phyloP scores from a whole-genome alignment of 2,797 vertebrate genomes.

The Sternarchorhynchus goeldii region DNA sequence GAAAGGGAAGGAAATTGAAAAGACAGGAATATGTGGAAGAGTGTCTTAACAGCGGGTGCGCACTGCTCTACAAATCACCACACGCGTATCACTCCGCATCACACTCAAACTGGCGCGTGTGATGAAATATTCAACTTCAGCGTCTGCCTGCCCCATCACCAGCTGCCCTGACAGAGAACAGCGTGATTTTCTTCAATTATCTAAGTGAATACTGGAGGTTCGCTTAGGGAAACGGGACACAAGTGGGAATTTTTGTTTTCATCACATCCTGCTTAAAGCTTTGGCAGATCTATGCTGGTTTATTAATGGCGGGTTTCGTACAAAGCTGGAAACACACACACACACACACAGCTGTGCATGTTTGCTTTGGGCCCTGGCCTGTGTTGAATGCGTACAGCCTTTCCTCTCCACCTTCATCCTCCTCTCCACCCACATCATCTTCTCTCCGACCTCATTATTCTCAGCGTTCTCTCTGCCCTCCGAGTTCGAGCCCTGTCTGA shows the following conservation, averaged over 20 bases:
- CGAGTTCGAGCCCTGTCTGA: too few species aligned
- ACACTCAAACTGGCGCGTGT: constrained; percentile 26
- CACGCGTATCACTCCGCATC: background rate
- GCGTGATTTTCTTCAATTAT: constrained; percentile 49
- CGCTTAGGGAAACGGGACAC: constrained; percentile 43
- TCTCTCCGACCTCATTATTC: background rate
- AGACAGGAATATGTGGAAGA: background rate
- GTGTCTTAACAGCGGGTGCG: background rate
- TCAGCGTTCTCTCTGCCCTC: too few species aligned
- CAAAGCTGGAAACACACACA: constrained; percentile 44
- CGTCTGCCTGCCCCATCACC: constrained; percentile 9
- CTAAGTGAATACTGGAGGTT: constrained; percentile 51
- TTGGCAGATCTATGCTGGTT: constrained; percentile 47
- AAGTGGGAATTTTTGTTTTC: constrained; percentile 53
- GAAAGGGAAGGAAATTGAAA: too few species aligned
- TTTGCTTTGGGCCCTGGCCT: constrained; percentile 18
- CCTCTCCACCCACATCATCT: too few species aligned
- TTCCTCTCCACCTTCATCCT: background rate
- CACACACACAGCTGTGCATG: constrained; percentile 49
- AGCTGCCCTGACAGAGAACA: background rate
- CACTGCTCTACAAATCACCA: background rate
- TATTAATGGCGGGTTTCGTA: constrained; percentile 52
- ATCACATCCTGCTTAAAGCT: constrained; percentile 40
- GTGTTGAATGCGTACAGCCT: constrained; percentile 9
- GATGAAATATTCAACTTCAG: constrained; percentile 51